Evolutionary conservation across 2,113 vertebrate genomes (phyloP).

Genomic region (Engystomops pustulosus): DNA sequence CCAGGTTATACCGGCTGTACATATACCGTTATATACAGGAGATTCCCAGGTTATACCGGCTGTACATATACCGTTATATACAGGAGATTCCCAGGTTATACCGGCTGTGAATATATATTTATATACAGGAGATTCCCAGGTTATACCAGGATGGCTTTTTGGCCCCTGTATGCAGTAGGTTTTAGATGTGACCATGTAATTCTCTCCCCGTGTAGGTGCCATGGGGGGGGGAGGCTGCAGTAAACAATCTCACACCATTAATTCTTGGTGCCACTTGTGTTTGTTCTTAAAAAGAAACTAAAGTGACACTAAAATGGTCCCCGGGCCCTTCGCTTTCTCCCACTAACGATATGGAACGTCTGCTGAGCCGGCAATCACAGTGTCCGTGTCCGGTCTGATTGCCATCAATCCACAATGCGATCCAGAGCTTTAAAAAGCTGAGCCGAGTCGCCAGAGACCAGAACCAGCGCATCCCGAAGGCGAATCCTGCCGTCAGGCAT

Average conservation of each 20-base stretch:
- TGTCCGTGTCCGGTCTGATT: constrained; percentile 70
- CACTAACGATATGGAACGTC: constrained; percentile 71
- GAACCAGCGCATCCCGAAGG: constrained; percentile 79
- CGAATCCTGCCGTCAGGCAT: constrained; percentile 83
- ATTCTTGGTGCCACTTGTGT: constrained; percentile 61
- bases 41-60: too few relatives aligned
- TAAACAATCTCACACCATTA: constrained; percentile 40
- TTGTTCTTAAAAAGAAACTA: constrained; percentile 64
- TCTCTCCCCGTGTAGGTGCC: neutral
- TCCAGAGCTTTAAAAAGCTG: constrained; percentile 60
- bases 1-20: too few relatives aligned
- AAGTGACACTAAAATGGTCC: constrained; percentile 66
- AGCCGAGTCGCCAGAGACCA: constrained; percentile 71
- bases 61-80: too few relatives aligned
- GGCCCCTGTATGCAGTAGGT: too few relatives aligned
- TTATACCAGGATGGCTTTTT: neutral
- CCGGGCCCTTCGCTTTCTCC: constrained; percentile 64
- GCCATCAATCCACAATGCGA: constrained; percentile 67
- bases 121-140: neutral
- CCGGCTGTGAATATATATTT: too few relatives aligned
- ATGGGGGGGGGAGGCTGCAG: constrained; percentile 11
- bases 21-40: too few relatives aligned
- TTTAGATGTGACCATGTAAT: constrained; percentile 13
- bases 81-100: too few relatives aligned
- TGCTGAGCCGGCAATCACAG: constrained; percentile 69